Conservation (phyloP, 2,113 vertebrate genomes). For the Balaenoptera acutorostrata region DNA sequence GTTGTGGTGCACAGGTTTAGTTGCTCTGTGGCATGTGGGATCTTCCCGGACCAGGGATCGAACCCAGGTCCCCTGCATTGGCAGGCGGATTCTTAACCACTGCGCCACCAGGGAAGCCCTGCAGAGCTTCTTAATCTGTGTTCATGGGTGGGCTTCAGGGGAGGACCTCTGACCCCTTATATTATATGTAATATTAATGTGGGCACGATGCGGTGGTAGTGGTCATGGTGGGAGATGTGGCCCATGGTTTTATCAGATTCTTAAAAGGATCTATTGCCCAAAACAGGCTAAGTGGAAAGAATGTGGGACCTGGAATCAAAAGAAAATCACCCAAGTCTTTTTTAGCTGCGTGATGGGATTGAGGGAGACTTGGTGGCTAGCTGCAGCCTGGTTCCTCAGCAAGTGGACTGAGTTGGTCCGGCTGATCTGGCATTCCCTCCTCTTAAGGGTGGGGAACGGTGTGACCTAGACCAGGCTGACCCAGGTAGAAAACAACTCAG, state of each 20-base stretch:
- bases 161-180: no score
- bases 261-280: not conserved
- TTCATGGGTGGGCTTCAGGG: no score
- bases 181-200: no score
- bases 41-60: no score
- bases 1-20: no score
- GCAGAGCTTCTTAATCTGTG: no score
- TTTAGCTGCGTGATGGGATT: not conserved
- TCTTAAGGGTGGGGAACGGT: not conserved
- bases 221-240: not conserved
- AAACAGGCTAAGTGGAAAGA: not conserved
- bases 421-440: not conserved
- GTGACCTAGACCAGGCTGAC: not conserved
- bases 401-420: not conserved
- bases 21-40: no score
- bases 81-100: no score
- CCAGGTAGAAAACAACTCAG: not conserved
- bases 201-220: no score
- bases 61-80: no score
- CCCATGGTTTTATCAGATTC: not conserved
- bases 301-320: not conserved
- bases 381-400: not conserved
- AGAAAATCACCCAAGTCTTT: not conserved
- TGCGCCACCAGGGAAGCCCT: no score
- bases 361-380: not conserved